phyloP scores from a whole-genome alignment of 2,113 vertebrate species.

The Galeopterus variegatus region DNA sequence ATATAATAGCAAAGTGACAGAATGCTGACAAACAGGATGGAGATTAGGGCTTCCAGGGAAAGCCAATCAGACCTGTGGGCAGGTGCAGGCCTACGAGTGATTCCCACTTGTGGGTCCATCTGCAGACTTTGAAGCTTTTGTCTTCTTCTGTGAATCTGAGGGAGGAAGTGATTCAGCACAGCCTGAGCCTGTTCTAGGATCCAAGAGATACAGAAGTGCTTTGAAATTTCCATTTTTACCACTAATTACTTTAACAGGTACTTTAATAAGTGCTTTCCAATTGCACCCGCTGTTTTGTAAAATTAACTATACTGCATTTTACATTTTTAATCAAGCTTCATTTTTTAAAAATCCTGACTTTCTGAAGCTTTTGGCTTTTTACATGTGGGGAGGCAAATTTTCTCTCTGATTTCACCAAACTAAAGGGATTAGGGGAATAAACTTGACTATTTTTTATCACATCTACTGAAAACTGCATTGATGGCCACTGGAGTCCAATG shows the following conservation, averaged over 20 bases:
- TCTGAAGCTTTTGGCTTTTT: slow-evolving; percentile 69
- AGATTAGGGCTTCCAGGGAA: not conserved
- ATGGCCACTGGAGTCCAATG: not conserved
- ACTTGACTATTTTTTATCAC: not conserved
- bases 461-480: not conserved
- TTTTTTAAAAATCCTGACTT: slow-evolving; percentile 64
- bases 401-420: slow-evolving; percentile 65
- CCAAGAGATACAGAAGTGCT: slow-evolving; percentile 73
- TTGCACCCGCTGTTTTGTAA: slow-evolving; percentile 73
- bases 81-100: too few relatives aligned
- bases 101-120: not conserved
- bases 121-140: not conserved
- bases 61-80: too few relatives aligned
- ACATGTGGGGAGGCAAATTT: not conserved
- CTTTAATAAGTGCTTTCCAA: slow-evolving; percentile 80
- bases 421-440: not conserved
- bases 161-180: slow-evolving; percentile 73
- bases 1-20: not conserved
- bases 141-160: slow-evolving; percentile 43
- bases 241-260: slow-evolving; percentile 83
- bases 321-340: slow-evolving; percentile 80
- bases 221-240: slow-evolving; percentile 83
- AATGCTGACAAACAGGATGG: not conserved
- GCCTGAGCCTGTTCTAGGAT: slow-evolving; percentile 74
- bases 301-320: slow-evolving; percentile 77